Conservation (phyloP, 1,140 invertebrate genomes). For the Penaeus japonicus region DNA sequence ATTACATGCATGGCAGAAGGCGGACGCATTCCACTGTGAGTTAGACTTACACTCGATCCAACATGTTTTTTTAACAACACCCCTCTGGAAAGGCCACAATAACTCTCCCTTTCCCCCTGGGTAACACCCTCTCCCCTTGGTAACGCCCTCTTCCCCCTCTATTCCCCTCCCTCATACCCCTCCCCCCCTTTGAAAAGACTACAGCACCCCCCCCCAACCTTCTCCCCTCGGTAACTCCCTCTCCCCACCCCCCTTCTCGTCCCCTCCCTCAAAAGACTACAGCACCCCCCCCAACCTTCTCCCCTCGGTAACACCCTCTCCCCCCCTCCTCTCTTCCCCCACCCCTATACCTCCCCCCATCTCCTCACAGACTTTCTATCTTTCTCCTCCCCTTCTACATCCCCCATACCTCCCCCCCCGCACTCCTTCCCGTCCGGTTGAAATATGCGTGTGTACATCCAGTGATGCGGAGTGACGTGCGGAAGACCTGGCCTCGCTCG, state of each 20-base stretch:
- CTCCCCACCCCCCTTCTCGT: background rate
- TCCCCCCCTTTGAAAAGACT: background rate
- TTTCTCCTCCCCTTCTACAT: background rate
- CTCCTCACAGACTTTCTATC: background rate
- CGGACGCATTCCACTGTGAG: no score
- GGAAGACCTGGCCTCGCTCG: background rate
- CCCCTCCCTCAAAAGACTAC: background rate
- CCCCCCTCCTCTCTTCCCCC: background rate
- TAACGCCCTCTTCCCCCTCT: no score
- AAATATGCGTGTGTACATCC: conserved; percentile 38
- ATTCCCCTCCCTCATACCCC: no score
- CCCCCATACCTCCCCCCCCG: background rate
- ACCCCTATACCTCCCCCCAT: background rate
- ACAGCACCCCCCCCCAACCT: background rate
- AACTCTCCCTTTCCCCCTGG: no score
- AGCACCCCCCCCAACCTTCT: background rate
- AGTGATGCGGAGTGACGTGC: conserved; percentile 18
- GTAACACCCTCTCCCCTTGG: no score
- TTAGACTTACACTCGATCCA: no score
- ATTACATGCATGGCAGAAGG: no score
- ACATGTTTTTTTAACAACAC: no score
- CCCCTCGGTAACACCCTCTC: background rate
- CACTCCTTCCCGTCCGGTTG: background rate
- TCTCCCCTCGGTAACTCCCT: background rate
- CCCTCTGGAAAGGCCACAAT: no score